phyloP scores from a whole-genome alignment of 1,140 invertebrate genomes.

The Calliphora vicina region DNA sequence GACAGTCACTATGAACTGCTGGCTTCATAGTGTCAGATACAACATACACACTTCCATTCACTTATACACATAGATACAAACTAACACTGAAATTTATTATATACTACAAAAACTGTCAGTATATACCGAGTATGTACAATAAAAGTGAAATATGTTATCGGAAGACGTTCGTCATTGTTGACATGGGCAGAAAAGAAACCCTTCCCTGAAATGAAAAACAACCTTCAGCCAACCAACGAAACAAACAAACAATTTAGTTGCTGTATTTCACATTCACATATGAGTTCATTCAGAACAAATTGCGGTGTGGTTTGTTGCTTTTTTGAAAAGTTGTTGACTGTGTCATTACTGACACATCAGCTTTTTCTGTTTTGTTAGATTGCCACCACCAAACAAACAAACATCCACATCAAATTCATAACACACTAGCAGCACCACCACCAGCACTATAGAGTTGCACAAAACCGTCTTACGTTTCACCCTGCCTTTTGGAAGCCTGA shows the following conservation, averaged over 20 bases:
- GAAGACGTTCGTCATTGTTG: slow-evolving; percentile 39
- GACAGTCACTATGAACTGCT: too few species aligned
- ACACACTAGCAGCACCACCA: neutral
- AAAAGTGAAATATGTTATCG: slow-evolving; percentile 36
- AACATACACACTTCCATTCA: neutral
- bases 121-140: neutral
- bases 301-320: slow-evolving; percentile 19
- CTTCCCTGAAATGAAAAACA: neutral
- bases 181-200: neutral
- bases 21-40: too few species aligned
- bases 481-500: neutral
- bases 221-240: neutral
- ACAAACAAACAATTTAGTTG: neutral
- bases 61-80: neutral
- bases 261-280: neutral
- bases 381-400: neutral
- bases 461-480: neutral
- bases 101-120: too few species aligned
- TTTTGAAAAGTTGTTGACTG: slow-evolving; percentile 27
- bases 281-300: slow-evolving; percentile 14
- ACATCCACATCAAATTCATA: neutral
- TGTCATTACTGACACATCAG: slow-evolving; percentile 29
- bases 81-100: neutral
- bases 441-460: neutral
- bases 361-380: neutral